Base-by-base conservation (phyloP, 2,797 vertebrate species). In the Bradypodion ventrale region DNA sequence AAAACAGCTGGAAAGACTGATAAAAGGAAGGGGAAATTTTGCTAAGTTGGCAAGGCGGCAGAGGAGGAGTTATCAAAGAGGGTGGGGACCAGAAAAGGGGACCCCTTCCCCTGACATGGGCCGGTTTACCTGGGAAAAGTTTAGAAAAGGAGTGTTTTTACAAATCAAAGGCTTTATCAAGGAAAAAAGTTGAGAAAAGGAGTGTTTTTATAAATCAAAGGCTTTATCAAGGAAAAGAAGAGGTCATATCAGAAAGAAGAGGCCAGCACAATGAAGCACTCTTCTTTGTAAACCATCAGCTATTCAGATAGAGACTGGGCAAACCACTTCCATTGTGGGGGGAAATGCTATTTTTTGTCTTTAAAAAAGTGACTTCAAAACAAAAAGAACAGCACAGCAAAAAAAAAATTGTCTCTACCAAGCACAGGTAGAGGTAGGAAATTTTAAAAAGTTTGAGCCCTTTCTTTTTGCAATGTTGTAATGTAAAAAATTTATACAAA, bases 1-100 rank as follows among this genome's bases (percentile, higher is more conserved):
- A 84, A 87, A 73, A 81, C 87, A 87, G 89, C 91, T 90, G 91
- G 91, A 74, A 66, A 76, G 66, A 37, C 75, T 85, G 90, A 91
- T 92, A 90, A 93, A 87, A 62, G 60, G 35, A 27, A 49, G 75
- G 35, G 74, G 46, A 80, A 59, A 75, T 44, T 63, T 70, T 77
- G 6, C 15, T 9, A 56, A 56, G 19, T 56, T 75, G 19, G 42
- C 73, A 82, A n/a, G n/a, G n/a, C 82, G 82, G 32, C 75, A n/a
- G 12, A 56, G 35, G 46, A 7, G 3, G 8, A n/a, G 19, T 25
- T 5, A 21, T 37, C 69, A 25, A 19, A 5, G 40, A 12, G 16
- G 59, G 40, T 19, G 37, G 19, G 3, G 21, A n/a, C 3, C 2
- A 56, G 29, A 8, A 44, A 5, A 1, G 8, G 13, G 37, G 15